phyloP scores from a whole-genome alignment of 2,888 invertebrate species.

The Exocentrus adspersus region DNA sequence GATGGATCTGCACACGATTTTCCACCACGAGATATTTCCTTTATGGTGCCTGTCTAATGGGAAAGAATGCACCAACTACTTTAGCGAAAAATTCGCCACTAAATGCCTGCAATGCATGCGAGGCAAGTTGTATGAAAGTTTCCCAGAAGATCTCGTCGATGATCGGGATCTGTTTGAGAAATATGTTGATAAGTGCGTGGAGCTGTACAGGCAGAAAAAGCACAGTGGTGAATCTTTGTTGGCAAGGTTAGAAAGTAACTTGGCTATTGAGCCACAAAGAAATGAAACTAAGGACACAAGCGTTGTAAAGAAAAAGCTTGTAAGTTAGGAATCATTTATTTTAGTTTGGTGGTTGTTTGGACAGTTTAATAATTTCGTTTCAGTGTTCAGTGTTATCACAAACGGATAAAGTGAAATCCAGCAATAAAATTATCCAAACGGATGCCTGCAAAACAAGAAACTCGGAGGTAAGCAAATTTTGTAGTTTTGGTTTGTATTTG shows the following conservation, averaged over 20 bases:
- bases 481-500: background rate
- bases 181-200: background rate
- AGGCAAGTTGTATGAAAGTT: background rate
- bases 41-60: background rate
- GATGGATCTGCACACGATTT: background rate
- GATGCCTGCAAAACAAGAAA: conserved; percentile 14
- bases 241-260: too few species aligned
- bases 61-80: background rate
- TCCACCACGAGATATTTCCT: background rate
- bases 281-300: background rate
- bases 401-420: conserved; percentile 24
- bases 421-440: conserved; percentile 23
- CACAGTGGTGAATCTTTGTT: background rate
- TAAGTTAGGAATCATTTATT: background rate
- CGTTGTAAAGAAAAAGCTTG: background rate
- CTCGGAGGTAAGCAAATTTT: conserved; percentile 10
- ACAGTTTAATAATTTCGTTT: too few species aligned
- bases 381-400: conserved; percentile 10
- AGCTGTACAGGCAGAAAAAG: background rate
- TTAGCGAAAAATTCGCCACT: background rate
- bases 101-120: background rate
- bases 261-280: too few species aligned
- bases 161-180: background rate
- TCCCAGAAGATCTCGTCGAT: background rate
- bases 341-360: too few species aligned